Base-by-base conservation (phyloP, 2,797 vertebrate species). In the Manis pentadactyla region DNA sequence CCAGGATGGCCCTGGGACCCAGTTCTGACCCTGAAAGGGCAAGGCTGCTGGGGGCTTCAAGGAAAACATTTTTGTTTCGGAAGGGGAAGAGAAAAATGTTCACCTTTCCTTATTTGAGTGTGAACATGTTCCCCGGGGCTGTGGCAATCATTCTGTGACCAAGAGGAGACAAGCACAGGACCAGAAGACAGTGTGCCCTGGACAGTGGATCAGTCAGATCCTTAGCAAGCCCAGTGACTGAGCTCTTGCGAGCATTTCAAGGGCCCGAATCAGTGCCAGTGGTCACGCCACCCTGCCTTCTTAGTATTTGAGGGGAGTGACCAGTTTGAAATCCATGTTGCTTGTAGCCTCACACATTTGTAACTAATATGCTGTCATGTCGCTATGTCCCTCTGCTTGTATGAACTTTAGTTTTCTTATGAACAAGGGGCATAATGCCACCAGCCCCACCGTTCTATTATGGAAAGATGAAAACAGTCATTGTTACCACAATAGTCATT, bases 361-460 rank as follows among this genome's bases (percentile, higher is more conserved):
- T 79, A 46, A 55, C n/a, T 46, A 29, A 69, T 46, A 63, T 25
- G 42, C 49, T n/a, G 8, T 23, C 53, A n/a, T 51, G 19, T 81
- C 37, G 5, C 39, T 63, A 27, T 23, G 0, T 34, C 21, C 2
- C 13, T 77, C 12, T 21, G 5, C 1, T 19, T 55, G 11, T 1
- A 12, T 31, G 31, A n/a, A 55, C 19, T 49, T 21, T 14, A 39
- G 12, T 61, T 88, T 14, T 46, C 63, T 69, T 53, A 6, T 46
- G 75, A 27, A n/a, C 19, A 14, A 18, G 5, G 12, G 37, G 2
- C 1, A 0, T 15, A 12, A 51, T 7, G 9, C 25, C 53, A 46
- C 19, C 53, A 21, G 21, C 18, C 4, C 23, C 29, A 46, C 23
- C 11, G 2, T 37, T 49, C 10, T 37, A 10, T 42, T 25, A 75